phyloP scores from a whole-genome alignment of 2,797 vertebrate genomes.

The Centropyge bicolor region DNA sequence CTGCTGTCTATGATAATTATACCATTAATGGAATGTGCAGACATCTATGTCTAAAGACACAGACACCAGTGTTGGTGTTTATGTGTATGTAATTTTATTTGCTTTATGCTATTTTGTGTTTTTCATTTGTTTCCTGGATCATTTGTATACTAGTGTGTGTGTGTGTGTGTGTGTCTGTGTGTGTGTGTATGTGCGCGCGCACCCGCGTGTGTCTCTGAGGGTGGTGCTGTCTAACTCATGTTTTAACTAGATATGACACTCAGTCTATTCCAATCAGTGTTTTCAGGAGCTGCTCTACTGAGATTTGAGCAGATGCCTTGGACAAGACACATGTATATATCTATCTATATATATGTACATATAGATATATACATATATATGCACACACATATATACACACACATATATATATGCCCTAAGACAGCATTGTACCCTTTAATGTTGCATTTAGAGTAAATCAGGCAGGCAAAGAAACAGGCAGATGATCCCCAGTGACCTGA shows the following conservation, averaged over 20 bases:
- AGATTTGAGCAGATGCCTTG: constrained; percentile 4
- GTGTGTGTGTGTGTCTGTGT: constrained; percentile 11
- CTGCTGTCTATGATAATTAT: not conserved
- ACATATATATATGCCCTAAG: not conserved
- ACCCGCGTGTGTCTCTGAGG: constrained; percentile 82
- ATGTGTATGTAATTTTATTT: constrained; percentile 3
- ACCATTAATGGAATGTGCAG: not conserved
- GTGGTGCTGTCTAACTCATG: constrained; percentile 82
- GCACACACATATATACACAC: not conserved
- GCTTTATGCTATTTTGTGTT: constrained; percentile 1
- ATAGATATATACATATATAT: not conserved
- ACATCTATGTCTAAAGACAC: not conserved
- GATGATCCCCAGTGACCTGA: constrained; percentile 93
- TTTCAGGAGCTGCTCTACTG: constrained; percentile 60
- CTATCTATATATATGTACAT: not conserved
- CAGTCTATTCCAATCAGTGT: constrained; percentile 91
- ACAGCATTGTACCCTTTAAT: constrained; percentile 85
- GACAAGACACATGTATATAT: constrained; percentile 1
- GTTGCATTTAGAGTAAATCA: constrained; percentile 97
- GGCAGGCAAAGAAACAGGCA: constrained; percentile 89
- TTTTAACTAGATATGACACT: constrained; percentile 93
- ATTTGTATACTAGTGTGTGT: constrained; percentile 17
- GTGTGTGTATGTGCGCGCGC: constrained; percentile 62
- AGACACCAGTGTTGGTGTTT: not conserved
- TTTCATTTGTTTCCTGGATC: constrained; percentile 30